Evolutionary conservation across 2,113 vertebrate genomes (phyloP), one percentile per base, ranked within the genome.

Genomic region (Cercopithecus mona): DNA sequence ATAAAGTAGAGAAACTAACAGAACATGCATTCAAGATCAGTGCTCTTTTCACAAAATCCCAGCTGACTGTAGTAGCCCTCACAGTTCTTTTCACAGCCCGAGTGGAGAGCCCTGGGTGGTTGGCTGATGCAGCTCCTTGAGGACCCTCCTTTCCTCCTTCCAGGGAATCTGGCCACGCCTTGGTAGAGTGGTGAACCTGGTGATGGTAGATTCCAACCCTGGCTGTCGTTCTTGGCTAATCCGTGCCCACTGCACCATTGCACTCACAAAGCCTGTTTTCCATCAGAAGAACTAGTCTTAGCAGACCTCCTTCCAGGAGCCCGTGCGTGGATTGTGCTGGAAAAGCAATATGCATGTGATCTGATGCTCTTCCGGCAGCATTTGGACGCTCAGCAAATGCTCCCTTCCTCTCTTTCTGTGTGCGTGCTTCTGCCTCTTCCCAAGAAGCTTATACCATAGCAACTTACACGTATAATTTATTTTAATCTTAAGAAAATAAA

Each of bases 171-270:
- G 32, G 32, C 17, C 14, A 2, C 1, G 55, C 23, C 1, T 0
- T 32, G 22, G 22, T 45, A 25, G 35, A 22, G 22, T 11, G 43
- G 7, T 18, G 55, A 25, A 13, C 0, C 0, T 1, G 0, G 14
- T 16, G 10, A 10, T 2, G 30, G 57, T 52, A 66, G 25, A 25
- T 20, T 10, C 17, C 59, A 35, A 25, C 5, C 14, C 25, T 22
- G 20, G 2, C 22, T 57, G 38, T 50, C n/a, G 4, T 25, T 73
- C 59, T 70, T 57, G 52, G 82, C 20, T 78, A n/a, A 8, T 66
- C 70, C 27, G 30, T 17, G 32, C 38, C 57, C 0, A 14, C 6
- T 2, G 18, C 16, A 6, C 43, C 10, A 20, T 2, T 8, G n/a
- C 2, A 8, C 23, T 32, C 79, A 27, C 52, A 4, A 18, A 30